phyloP scores from a whole-genome alignment of 2,888 invertebrate genomes.

The Andrena haemorrhoa region DNA sequence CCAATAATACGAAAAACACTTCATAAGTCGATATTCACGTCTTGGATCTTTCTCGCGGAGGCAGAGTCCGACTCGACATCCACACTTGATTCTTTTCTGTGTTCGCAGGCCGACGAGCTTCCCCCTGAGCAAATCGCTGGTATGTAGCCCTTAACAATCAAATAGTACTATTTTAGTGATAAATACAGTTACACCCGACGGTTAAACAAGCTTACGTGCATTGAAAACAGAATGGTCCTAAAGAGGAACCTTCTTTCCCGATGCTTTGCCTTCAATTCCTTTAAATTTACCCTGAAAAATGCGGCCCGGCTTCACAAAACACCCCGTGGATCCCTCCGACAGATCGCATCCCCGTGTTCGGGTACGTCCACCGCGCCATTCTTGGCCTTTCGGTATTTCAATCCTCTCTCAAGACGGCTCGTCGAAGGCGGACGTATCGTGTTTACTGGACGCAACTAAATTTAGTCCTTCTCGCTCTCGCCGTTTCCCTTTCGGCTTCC shows the following conservation, averaged over 20 bases:
- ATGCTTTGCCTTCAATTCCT: no score
- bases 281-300: no score
- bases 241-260: no score
- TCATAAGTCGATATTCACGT: background rate
- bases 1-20: background rate
- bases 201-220: background rate
- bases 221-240: background rate
- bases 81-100: constrained; percentile 68
- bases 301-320: no score
- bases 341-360: no score
- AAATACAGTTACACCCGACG: background rate
- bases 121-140: constrained; percentile 96
- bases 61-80: background rate
- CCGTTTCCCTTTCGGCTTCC: constrained; percentile 58
- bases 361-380: constrained; percentile 32
- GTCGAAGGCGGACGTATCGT: constrained; percentile 53
- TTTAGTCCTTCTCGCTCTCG: constrained; percentile 72
- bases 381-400: constrained; percentile 48
- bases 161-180: background rate
- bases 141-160: constrained; percentile 86
- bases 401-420: constrained; percentile 12
- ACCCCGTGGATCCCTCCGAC: no score
- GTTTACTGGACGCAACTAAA: constrained; percentile 75
- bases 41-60: background rate
- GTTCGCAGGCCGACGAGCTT: constrained; percentile 93